Percentiles rank a stretch among this genome's conserved stretches.
These are phyloP conservation scores for Podabrus alpinus DNA, from an alignment of 2,888 invertebrate species.

Conservation along the genomic window DNA sequence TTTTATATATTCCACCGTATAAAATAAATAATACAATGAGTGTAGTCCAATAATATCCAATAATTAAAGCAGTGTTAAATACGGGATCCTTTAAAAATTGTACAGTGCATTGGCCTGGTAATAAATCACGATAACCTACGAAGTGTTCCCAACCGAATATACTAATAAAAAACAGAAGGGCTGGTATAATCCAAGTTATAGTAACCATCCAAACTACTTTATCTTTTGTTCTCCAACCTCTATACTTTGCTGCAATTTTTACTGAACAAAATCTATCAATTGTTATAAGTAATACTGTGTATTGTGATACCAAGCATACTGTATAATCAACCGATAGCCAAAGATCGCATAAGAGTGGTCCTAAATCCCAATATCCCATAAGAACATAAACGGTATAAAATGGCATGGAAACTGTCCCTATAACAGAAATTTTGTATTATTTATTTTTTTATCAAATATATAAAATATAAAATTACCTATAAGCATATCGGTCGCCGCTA, in stretches of 20 bases:
- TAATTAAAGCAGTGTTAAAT: constrained; percentile 95
- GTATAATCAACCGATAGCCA: constrained; percentile 99
- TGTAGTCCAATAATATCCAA: constrained; percentile 97
- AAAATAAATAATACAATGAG: constrained; percentile 92
- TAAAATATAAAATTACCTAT: constrained; percentile 75
- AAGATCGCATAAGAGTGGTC: constrained; percentile 92
- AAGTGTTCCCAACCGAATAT: constrained; percentile 99
- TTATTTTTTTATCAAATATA: not conserved
- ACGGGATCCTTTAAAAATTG: constrained; percentile 97
- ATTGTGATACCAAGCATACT: constrained; percentile 97
- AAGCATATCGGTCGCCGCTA: constrained; percentile 95
- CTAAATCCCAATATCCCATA: constrained; percentile 96
- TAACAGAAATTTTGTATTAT: constrained; percentile 31
- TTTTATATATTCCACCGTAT: constrained; percentile 96
- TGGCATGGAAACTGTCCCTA: constrained; percentile 96
- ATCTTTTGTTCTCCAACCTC: constrained; percentile 94
- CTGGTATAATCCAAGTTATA: constrained; percentile 96
- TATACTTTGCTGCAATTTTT: constrained; percentile 95
- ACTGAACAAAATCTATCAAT: constrained; percentile 98
- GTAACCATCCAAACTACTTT: constrained; percentile 95
- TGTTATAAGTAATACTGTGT: constrained; percentile 97
- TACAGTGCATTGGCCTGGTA: constrained; percentile 89
- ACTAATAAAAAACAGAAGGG: constrained; percentile 93
- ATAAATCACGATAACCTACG: constrained; percentile 86
- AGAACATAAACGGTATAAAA: constrained; percentile 98